Conservation (phyloP, 2,888 invertebrate species). For the Corbicula japonica region DNA sequence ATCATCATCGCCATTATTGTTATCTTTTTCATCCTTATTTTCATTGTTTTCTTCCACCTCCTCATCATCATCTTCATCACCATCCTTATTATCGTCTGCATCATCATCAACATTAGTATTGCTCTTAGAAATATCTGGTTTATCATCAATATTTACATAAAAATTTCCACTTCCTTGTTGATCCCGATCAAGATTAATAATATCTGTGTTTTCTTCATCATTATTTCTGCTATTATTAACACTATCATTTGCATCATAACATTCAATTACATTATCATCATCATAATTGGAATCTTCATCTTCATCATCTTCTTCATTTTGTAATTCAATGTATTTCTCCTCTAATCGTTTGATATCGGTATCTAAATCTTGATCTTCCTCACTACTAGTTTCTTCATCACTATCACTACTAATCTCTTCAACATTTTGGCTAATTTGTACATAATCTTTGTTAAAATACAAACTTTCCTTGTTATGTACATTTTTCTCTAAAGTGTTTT, state of each 20-base stretch:
- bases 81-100: neutral
- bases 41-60: constrained; percentile 5
- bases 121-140: too few relatives aligned
- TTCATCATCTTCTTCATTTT: constrained; percentile 26
- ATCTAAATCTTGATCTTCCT: constrained; percentile 23
- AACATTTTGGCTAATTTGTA: constrained; percentile 1
- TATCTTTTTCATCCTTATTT: constrained; percentile 3
- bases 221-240: constrained; percentile 37
- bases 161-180: constrained; percentile 33
- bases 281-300: neutral
- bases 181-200: constrained; percentile 30
- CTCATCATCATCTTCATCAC: constrained; percentile 1
- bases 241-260: constrained; percentile 25
- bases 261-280: constrained; percentile 20
- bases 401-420: constrained; percentile 3
- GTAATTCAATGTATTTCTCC: constrained; percentile 29
- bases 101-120: constrained; percentile 2
- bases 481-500: constrained; percentile 23
- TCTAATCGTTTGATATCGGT: constrained; percentile 21
- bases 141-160: constrained; percentile 2
- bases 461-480: constrained; percentile 37
- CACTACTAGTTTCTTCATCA: constrained; percentile 15
- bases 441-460: constrained; percentile 15
- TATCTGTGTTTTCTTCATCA: constrained; percentile 40
- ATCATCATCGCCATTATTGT: constrained; percentile 21